Base-by-base conservation (phyloP, 2,113 vertebrate genomes). In the Lepus europaeus region DNA sequence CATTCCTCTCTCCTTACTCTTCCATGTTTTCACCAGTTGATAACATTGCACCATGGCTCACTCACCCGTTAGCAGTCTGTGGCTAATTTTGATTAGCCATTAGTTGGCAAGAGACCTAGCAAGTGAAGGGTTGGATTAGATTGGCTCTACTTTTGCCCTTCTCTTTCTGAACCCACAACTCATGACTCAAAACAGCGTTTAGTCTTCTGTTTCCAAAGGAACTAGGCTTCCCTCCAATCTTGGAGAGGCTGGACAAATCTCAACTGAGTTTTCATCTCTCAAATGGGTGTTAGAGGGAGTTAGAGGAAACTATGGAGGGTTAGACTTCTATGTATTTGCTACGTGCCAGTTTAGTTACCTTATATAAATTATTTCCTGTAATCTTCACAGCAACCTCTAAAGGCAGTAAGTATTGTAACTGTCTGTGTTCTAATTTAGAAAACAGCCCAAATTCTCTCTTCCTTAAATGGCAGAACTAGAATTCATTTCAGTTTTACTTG, bases 1-100 rank as follows among this genome's bases (percentile, higher is more conserved):
- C 2, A 6, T 33, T 66, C 9, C 33, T 77, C 27, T 56, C 61
- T 45, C n/a, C 29, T 64, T 45, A 22, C 5, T 19, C 69, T 66
- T 36, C 33, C 51, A 14, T 20, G 10, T 36, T 89, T 66, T 74
- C 68, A 33, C 5, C n/a, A 90, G 45, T 17, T 74, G 51, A 36
- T 78, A 83, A 66, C 4, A 5, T 79, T 80, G 9, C 23, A 25
- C 4, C 53, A 29, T 11, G 31, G 4, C 9, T 91, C 22, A 49
- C 22, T 10, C 4, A 1, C 17, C 29, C 36, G 9, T 27, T 20
- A 36, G 81, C 0, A 1, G 29, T 73, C 63, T 95, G 72, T 85
- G 90, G 68, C 51, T 94, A 56, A 74, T 74, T 91, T 33, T 23
- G 72, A 36, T 89, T 80, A 86, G n/a, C 27, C 56, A 20, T 79